Conservation (phyloP, 2,797 vertebrate genomes). For the Bradypodion ventrale region DNA sequence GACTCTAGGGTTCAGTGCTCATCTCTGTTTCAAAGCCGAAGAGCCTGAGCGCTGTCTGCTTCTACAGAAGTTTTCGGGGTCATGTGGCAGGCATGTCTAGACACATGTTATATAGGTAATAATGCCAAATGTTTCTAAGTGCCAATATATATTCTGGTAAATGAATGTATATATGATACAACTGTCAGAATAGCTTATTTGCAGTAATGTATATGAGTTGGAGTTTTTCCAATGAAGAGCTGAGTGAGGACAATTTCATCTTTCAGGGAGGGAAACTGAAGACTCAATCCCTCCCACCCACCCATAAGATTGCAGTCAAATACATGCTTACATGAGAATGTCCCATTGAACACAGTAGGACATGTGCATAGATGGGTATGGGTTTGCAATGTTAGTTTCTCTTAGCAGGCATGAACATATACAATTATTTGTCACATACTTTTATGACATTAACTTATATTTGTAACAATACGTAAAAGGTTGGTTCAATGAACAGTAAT, state of each 20-base stretch:
- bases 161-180: conserved; percentile 24
- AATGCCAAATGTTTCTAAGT: conserved; percentile 11
- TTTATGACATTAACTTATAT: neutral
- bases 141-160: neutral
- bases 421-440: neutral
- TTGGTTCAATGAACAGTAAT: neutral
- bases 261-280: neutral
- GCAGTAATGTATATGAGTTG: neutral
- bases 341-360: neutral
- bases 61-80: too few species aligned
- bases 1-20: too few species aligned
- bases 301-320: too few species aligned
- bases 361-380: neutral
- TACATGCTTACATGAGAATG: neutral
- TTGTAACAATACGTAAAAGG: neutral
- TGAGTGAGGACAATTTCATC: neutral
- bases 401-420: neutral
- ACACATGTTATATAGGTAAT: conserved; percentile 5
- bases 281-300: too few species aligned
- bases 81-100: too few species aligned
- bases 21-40: too few species aligned
- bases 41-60: too few species aligned
- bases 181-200: neutral
- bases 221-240: neutral
- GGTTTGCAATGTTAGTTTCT: neutral